Conservation (phyloP, 2,797 vertebrate genomes). For the Salmo trutta region DNA sequence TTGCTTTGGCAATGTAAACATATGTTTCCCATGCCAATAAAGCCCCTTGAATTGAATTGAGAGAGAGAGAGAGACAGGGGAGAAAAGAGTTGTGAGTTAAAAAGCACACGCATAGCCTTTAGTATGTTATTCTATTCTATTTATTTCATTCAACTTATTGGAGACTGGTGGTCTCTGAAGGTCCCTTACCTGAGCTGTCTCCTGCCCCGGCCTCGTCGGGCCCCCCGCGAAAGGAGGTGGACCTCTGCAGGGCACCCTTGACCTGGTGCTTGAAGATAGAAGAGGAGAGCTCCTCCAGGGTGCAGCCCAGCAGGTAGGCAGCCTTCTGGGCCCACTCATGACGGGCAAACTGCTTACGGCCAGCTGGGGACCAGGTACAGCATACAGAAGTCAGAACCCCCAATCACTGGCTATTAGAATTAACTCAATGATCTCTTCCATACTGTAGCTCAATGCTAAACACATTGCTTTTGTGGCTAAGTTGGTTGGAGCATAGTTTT, state of each 20-base stretch:
- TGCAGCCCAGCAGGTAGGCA: slow-evolving; percentile 93
- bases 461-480: background rate
- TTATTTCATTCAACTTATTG: too few relatives aligned
- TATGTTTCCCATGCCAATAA: too few relatives aligned
- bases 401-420: background rate
- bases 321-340: slow-evolving; percentile 99
- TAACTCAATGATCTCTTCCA: background rate
- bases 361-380: slow-evolving; percentile 70
- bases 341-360: slow-evolving; percentile 93
- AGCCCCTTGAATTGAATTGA: too few relatives aligned
- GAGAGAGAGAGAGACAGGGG: background rate
- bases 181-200: slow-evolving; percentile 79
- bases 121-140: background rate
- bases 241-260: slow-evolving; percentile 87
- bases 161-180: background rate
- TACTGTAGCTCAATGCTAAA: background rate
- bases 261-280: slow-evolving; percentile 93
- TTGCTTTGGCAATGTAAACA: too few relatives aligned
- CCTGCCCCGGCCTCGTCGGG: slow-evolving; percentile 80
- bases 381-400: background rate
- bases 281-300: slow-evolving; percentile 92
- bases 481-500: background rate
- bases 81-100: background rate
- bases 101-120: background rate
- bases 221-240: slow-evolving; percentile 92